phyloP scores from a whole-genome alignment of 37 sponge, comb jelly and placozoan genomes.

The Tethya wilhelma region DNA sequence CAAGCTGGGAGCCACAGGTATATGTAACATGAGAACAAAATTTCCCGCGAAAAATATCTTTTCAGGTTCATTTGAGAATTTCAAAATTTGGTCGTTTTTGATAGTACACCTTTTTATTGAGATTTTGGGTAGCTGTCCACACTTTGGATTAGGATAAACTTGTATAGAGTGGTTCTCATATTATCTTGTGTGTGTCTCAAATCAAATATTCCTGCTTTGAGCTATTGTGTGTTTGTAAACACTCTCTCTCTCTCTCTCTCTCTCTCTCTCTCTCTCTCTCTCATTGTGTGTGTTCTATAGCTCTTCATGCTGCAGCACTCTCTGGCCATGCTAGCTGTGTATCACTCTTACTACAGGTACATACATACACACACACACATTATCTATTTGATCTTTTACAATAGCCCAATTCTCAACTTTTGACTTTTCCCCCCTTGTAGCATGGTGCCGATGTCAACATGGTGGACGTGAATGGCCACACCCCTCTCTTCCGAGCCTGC shows the following conservation, averaged over 20 bases:
- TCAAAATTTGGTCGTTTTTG: no score
- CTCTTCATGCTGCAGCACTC: constrained; percentile 85
- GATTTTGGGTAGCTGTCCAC: no score
- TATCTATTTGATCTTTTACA: neutral
- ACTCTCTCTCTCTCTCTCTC: constrained; percentile 10
- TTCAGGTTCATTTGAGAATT: no score
- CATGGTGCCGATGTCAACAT: constrained; percentile 74
- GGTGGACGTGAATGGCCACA: constrained; percentile 73
- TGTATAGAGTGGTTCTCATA: no score
- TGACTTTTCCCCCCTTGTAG: constrained; percentile 1
- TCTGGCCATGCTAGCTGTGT: constrained; percentile 74
- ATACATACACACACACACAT: constrained; percentile 5
- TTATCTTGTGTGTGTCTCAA: no score
- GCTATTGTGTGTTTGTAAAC: neutral
- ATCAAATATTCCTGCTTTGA: neutral
- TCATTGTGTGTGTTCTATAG: constrained; percentile 44
- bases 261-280: neutral
- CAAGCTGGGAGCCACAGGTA: constrained; percentile 74
- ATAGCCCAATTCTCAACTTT: neutral
- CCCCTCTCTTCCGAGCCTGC: constrained; percentile 87
- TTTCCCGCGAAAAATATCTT: no score
- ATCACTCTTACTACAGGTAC: constrained; percentile 79
- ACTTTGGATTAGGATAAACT: no score
- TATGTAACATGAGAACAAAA: neutral
- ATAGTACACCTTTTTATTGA: no score